Evolutionary conservation across 92 coral and sea anemone species (phyloP).

Genomic region (Actinostola sp.): DNA sequence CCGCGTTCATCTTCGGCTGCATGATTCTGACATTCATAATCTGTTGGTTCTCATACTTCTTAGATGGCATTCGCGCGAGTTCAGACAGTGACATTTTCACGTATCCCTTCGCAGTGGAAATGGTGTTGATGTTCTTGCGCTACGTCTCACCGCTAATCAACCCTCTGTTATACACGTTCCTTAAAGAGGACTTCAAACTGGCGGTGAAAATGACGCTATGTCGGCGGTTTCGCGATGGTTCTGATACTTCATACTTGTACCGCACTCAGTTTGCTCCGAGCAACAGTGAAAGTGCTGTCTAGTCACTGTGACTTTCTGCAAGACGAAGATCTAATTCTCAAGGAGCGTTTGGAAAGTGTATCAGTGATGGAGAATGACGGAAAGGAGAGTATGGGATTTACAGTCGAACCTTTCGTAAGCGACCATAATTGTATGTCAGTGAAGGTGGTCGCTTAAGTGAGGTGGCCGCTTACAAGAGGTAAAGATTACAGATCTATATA

Average conservation of each 20-base stretch:
- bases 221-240: conserved; percentile 1
- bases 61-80: conserved; percentile 53
- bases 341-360: too few relatives aligned
- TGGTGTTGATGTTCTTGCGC: conserved; percentile 56
- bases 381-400: too few relatives aligned
- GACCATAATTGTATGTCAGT: too few relatives aligned
- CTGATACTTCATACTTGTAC: neutral
- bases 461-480: too few relatives aligned
- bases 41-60: conserved; percentile 78
- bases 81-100: conserved; percentile 15
- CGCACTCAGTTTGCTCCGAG: conserved; percentile 15
- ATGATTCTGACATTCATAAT: conserved; percentile 69
- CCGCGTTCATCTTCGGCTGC: conserved; percentile 63
- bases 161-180: conserved; percentile 71
- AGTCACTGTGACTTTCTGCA: neutral
- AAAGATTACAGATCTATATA: too few relatives aligned
- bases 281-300: conserved; percentile 11
- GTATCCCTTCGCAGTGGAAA: conserved; percentile 46
- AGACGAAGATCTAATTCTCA: too few relatives aligned
- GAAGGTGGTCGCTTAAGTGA: too few relatives aligned
- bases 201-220: conserved; percentile 43
- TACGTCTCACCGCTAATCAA: conserved; percentile 62
- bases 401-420: too few relatives aligned
- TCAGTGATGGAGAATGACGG: too few relatives aligned
- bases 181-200: conserved; percentile 78